These are phyloP conservation scores for Halcyon smyrnensis DNA, from an alignment of 2,797 vertebrate species.

Conservation along the genomic window DNA sequence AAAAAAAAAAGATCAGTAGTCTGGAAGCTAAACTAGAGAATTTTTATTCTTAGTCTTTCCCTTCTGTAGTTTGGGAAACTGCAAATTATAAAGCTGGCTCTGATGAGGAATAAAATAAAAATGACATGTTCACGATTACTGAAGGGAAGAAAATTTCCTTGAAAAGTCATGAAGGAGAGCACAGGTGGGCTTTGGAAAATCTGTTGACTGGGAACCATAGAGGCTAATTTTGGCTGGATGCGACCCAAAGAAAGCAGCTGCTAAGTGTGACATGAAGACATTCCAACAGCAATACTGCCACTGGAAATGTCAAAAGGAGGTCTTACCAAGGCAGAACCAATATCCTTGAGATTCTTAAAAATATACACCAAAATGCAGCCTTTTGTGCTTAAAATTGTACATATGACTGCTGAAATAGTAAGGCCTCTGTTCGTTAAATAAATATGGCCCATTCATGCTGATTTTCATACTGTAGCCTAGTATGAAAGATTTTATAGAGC, in stretches of 20 bases:
- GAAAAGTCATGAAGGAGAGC: slow-evolving; percentile 41
- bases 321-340: slow-evolving; percentile 61
- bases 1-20: background rate
- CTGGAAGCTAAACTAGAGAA: background rate
- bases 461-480: slow-evolving; percentile 26
- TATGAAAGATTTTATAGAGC: slow-evolving; percentile 28
- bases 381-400: slow-evolving; percentile 43
- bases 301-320: slow-evolving; percentile 60
- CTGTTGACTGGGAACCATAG: slow-evolving; percentile 49
- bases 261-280: slow-evolving; percentile 71
- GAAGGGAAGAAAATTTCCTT: slow-evolving; percentile 53
- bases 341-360: slow-evolving; percentile 64
- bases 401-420: slow-evolving; percentile 29
- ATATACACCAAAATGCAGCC: slow-evolving; percentile 33
- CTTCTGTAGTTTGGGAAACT: slow-evolving; percentile 46
- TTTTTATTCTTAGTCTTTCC: slow-evolving; percentile 46
- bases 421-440: slow-evolving; percentile 68
- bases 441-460: slow-evolving; percentile 20
- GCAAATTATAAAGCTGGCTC: slow-evolving; percentile 40
- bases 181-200: slow-evolving; percentile 63
- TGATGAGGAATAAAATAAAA: slow-evolving; percentile 53
- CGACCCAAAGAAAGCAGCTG: slow-evolving; percentile 56
- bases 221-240: slow-evolving; percentile 63
- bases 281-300: slow-evolving; percentile 68
- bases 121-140: slow-evolving; percentile 39